Evolutionary conservation across 2,797 vertebrate species (phyloP), one percentile per base, ranked within the genome.

Genomic region (Nannoperca australis): DNA sequence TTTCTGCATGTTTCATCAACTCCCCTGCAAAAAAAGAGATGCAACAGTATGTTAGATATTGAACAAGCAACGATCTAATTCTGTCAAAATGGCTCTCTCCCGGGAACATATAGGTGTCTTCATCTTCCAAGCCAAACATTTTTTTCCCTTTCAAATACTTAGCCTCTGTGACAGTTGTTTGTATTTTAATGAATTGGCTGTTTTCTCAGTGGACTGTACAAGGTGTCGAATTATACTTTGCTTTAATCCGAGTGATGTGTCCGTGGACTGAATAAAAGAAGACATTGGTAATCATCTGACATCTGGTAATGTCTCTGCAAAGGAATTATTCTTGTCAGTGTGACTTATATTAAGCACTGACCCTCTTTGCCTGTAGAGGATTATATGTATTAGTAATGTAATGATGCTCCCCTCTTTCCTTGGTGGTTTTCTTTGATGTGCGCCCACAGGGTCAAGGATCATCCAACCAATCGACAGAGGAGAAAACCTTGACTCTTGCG

Each of bases 1-100:
- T 92, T 91, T 91, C 89, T 71, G 36, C 20, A 7, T 63, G 73
- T 92, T 90, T 92, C 90, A 88, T 93, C 92, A 91, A 92, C 89
- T 90, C 81, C 69, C 47, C 67, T 79, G 69, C 22, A 38, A 38
- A 38, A 38, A 79, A 88, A 83, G 70, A 73, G 58, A 88, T 67
- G 80, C 87, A 86, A 87, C 73, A 83, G 76, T 86, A 87, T 85
- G 73, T 84, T 83, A 54, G 86, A 83, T 77, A 90, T 87, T 88
- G 85, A 91, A 88, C 79, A 74, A 73, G 79, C 82, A 80, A 83
- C 93, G 89, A 88, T 84, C 93, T 92, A 88, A 90, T 91, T 92
- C 90, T 91, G 93, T 93, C 93, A 93, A 84, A 88, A 79, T 70
- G 79, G 64, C 78, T 18, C 62, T 82, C 89, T 85, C 87, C 50